Base-by-base conservation (phyloP, 2,113 vertebrate genomes). In the Phalacrocorax carbo region DNA sequence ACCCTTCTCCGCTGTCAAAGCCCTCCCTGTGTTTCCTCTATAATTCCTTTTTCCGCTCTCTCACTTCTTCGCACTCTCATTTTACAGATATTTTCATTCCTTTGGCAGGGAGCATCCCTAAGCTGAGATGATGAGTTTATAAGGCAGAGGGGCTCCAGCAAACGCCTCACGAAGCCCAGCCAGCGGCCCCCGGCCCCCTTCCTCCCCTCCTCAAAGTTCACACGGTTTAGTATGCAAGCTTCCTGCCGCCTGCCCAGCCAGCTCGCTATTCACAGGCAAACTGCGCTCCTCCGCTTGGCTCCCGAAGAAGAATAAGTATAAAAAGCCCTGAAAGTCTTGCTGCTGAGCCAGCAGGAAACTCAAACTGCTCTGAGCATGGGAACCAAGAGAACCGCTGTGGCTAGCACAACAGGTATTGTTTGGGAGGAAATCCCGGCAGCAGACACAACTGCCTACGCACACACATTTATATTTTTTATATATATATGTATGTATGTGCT, bases 221-320 rank as follows among this genome's bases (percentile, higher is more conserved):
- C 86, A 64, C 42, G 40, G 91, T 92, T 96, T 85, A 81, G 36
- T 69, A 70, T 90, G 79, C 85, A 57, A 91, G 90, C 78, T 97
- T 93, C 89, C 95, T 95, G 94, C 95, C 13, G 34, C 92, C 88
- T 88, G 92, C 77, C 69, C 40, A 25, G 90, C 77, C 94, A 94
- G 88, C 81, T 95, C 61, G 19, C 90, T 92, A 96, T 97, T 97
- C 95, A 97, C 76, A 96, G 72, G 85, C 94, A 81, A 95, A 91
- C 76, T 23, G 72, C 0, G 11, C 84, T 96, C 88, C 94, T 97
- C 95, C 8, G 3, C 85, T 92, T 82, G 83, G 86, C 81, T 93
- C 78, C 82, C 1, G 0, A 44, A 90, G 88, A 91, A 96, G 86
- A 91, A 95, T 96, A 81, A 93, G 92, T 85, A 93, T 85, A 57